A percentile compares a stretch with the other conserved stretches of the same genome.
Conservation (phyloP, 2,888 invertebrate species). For the Pycnomerus fuliginosus region DNA sequence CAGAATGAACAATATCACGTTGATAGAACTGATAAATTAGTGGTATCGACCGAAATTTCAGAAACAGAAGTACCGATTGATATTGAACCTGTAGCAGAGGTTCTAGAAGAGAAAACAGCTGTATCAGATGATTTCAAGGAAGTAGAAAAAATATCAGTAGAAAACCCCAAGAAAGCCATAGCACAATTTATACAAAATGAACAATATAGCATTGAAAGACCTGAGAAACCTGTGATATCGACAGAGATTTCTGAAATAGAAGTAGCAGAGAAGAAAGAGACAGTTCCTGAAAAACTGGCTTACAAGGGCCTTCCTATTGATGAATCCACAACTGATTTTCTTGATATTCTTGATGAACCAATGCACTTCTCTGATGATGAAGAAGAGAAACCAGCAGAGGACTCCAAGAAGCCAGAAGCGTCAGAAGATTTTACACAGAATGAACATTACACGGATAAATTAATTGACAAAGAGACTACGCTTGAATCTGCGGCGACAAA, state of each 20-base stretch:
- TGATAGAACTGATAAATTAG: slow-evolving; percentile 1
- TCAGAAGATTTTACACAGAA: background rate
- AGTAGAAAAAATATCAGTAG: too few species aligned
- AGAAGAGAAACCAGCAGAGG: slow-evolving; percentile 12
- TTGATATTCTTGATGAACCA: slow-evolving; percentile 41
- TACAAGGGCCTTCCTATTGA: slow-evolving; percentile 37
- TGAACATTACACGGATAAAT: background rate
- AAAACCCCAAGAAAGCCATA: too few species aligned
- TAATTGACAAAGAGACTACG: slow-evolving; percentile 1
- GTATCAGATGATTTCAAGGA: too few species aligned
- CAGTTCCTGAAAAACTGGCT: slow-evolving; percentile 15
- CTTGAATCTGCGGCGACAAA: background rate
- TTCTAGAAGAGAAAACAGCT: too few species aligned
- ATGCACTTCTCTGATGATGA: slow-evolving; percentile 40
- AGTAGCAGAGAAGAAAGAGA: slow-evolving; percentile 4
- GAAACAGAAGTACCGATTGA: slow-evolving; percentile 26
- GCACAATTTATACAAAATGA: too few species aligned
- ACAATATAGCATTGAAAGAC: too few species aligned
- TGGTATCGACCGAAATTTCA: background rate
- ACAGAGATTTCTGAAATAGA: background rate
- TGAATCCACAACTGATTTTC: slow-evolving; percentile 30
- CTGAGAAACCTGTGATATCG: too few species aligned
- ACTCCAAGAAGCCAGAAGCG: background rate
- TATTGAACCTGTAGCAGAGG: slow-evolving; percentile 1
- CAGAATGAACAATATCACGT: too few species aligned